phyloP scores from a whole-genome alignment of 2,888 invertebrate genomes.

The Elmis aenea region DNA sequence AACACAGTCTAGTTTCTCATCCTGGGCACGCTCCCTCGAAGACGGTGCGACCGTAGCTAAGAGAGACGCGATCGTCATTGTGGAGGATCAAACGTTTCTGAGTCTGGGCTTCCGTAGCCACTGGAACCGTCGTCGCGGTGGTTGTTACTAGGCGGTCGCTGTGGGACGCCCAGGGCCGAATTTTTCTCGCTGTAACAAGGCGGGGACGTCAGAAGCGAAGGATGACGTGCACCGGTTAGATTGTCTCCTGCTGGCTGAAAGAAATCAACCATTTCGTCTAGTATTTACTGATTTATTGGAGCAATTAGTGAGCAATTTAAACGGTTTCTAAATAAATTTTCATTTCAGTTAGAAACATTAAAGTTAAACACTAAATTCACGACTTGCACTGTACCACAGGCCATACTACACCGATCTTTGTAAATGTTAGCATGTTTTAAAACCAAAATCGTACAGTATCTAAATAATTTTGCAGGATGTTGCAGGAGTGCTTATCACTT shows the following conservation, averaged over 20 bases:
- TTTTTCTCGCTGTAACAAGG: conserved; percentile 48
- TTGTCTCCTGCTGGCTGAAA: conserved; percentile 48
- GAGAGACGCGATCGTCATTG: conserved; percentile 33
- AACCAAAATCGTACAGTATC: too few species aligned
- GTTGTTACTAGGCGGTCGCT: conserved; percentile 45
- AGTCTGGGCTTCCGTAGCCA: conserved; percentile 75
- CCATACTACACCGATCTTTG: too few species aligned
- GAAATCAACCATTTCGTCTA: conserved; percentile 32
- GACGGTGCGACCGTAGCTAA: conserved; percentile 14
- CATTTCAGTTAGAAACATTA: too few species aligned
- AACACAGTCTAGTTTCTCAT: too few species aligned
- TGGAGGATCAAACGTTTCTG: conserved; percentile 54
- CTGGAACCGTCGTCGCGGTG: conserved; percentile 66
- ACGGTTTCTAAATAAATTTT: too few species aligned
- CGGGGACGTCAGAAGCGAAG: conserved; percentile 40
- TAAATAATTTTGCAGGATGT: too few species aligned
- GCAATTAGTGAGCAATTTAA: too few species aligned
- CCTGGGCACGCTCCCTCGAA: too few species aligned
- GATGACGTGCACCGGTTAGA: conserved; percentile 37
- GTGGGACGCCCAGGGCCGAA: conserved; percentile 39
- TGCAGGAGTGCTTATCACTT: too few species aligned
- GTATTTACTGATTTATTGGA: conserved; percentile 6
- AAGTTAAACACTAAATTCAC: too few species aligned
- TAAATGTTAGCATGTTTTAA: too few species aligned
- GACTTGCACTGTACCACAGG: too few species aligned